Evolutionary conservation across 2,797 vertebrate species (phyloP).

Genomic region (Hippocampus kuda): DNA sequence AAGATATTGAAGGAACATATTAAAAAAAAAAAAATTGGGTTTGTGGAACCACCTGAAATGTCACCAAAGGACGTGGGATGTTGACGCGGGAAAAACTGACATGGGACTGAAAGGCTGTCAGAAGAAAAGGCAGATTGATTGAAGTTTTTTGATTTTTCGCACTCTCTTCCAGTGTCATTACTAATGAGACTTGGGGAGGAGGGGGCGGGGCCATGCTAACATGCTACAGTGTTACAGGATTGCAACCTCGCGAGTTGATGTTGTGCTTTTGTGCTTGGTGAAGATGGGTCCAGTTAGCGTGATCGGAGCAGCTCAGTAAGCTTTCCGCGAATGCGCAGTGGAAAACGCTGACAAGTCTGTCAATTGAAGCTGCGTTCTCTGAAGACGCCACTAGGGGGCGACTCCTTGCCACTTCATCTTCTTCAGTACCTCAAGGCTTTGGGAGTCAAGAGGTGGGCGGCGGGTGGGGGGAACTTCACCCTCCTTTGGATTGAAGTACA

Average conservation of each 20-base stretch:
- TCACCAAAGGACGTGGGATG: neutral
- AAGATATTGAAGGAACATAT: constrained; percentile 1
- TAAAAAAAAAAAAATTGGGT: neutral
- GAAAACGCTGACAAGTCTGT: neutral
- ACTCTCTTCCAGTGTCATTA: too few relatives aligned
- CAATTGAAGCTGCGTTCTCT: neutral
- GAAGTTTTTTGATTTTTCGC: too few relatives aligned
- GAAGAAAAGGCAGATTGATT: too few relatives aligned
- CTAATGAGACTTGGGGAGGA: too few relatives aligned
- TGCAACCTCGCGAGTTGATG: neutral
- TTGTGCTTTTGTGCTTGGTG: constrained; percentile 8
- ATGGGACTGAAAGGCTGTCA: neutral
- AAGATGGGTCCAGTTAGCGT: neutral
- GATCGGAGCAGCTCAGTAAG: neutral
- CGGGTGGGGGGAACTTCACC: too few relatives aligned
- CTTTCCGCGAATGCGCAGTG: neutral
- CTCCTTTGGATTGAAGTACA: too few relatives aligned
- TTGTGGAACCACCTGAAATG: neutral
- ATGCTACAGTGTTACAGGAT: too few relatives aligned
- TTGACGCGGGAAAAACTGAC: neutral
- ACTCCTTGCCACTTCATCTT: neutral
- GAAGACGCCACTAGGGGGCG: neutral
- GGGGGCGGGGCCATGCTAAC: too few relatives aligned
- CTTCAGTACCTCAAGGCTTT: too few relatives aligned
- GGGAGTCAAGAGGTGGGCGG: too few relatives aligned